Percentiles rank a stretch among this genome's conserved stretches.
Conservation (phyloP, 2,888 invertebrate genomes). For the Ypsolopha scabrella region DNA sequence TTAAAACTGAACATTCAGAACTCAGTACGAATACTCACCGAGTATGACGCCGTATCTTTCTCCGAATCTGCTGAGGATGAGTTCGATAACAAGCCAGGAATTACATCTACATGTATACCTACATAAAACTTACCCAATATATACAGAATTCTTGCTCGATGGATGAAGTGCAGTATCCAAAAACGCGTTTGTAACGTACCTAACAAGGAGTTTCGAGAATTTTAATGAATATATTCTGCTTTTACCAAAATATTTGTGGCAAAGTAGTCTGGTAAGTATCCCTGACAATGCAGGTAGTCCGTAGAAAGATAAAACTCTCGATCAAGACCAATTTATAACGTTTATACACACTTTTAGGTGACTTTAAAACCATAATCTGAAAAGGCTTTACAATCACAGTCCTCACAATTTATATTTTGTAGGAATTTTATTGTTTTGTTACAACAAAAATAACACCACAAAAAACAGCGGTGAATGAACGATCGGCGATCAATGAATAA, state of each 20-base stretch:
- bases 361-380: neutral
- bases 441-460: constrained; percentile 61
- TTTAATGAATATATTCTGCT: neutral
- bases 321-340: constrained; percentile 31
- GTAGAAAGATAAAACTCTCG: constrained; percentile 47
- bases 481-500: constrained; percentile 50
- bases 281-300: constrained; percentile 61
- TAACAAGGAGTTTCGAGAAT: no score
- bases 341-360: constrained; percentile 11
- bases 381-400: neutral
- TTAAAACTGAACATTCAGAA: no score
- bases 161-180: no score
- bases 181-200: no score
- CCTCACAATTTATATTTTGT: constrained; percentile 30
- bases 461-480: constrained; percentile 70
- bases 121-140: no score
- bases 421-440: constrained; percentile 47
- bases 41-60: no score
- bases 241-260: constrained; percentile 40
- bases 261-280: constrained; percentile 46
- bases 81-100: no score
- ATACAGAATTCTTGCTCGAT: no score
- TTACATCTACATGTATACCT: no score
- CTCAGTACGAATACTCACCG: no score
- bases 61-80: no score